Evolutionary conservation across 2,888 invertebrate species (phyloP).

Genomic region (Phyto melanocephala): DNA sequence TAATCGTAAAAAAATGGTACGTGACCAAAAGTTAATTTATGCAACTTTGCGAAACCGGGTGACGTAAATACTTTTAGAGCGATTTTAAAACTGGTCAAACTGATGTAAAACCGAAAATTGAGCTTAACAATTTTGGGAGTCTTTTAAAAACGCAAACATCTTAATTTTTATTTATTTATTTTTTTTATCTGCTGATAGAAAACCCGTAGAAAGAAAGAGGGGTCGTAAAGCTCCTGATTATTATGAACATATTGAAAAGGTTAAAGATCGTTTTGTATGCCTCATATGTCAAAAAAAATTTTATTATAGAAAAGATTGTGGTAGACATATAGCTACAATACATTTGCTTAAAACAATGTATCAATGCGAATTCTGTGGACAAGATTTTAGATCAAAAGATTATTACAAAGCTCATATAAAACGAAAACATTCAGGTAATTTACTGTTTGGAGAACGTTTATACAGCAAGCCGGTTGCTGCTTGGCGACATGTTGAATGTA

Average conservation of each 20-base stretch:
- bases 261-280: slow-evolving; percentile 70
- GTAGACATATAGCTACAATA: slow-evolving; percentile 73
- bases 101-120: too few relatives aligned
- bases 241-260: slow-evolving; percentile 56
- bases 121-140: too few relatives aligned
- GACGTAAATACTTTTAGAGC: too few relatives aligned
- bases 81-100: too few relatives aligned
- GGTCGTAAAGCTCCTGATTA: slow-evolving; percentile 68
- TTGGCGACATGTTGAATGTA: slow-evolving; percentile 73
- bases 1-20: too few relatives aligned
- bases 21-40: too few relatives aligned
- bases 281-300: slow-evolving; percentile 74
- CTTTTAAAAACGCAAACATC: too few relatives aligned
- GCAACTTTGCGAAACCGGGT: too few relatives aligned
- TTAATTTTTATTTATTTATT: too few relatives aligned
- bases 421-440: slow-evolving; percentile 47
- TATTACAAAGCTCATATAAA: slow-evolving; percentile 71
- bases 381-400: slow-evolving; percentile 72
- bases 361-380: slow-evolving; percentile 70
- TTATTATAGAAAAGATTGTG: slow-evolving; percentile 74
- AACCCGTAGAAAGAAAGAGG: slow-evolving; percentile 65
- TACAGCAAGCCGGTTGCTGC: slow-evolving; percentile 69
- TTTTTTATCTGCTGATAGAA: background rate
- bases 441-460: slow-evolving; percentile 70
- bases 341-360: slow-evolving; percentile 68